Base-by-base conservation (phyloP, 2,888 invertebrate species). In the Polydrusus tereticollis region DNA sequence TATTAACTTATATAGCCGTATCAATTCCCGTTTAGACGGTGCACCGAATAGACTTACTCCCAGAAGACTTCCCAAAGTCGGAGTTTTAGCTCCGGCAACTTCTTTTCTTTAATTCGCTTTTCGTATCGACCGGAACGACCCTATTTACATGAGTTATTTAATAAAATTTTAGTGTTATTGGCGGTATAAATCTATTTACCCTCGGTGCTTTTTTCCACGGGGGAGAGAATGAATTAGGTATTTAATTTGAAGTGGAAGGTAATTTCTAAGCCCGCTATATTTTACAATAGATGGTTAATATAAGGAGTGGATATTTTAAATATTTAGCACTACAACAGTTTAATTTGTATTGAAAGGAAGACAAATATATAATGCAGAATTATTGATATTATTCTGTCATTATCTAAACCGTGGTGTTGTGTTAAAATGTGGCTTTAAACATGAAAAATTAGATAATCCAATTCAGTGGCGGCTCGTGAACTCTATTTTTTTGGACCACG, bases 1-100 rank as follows among this genome's bases (percentile, higher is more conserved):
- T 84, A 85, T 85, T 85, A 85, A 85, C 84, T 85, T 85, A 84
- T 84, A 85, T 85, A 83, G 84, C 84, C 81, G 84, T 85, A 85
- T 85, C 85, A 85, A 85, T 85, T 85, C 83, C 81, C 79, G 80
- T 78, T 80, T 80, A 77, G 72, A 77, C 52, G 29, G 77, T 74
- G 63, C 58, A 60, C 20, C 60, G 23, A 43, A 43, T 43, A 43
- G 21, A 74, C 73, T 72, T 75, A 78, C 76, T 80, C 78, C 77
- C 78, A 74, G 76, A 80, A 77, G 81, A 80, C 78, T 77, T 77
- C 73, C 70, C 76, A 78, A 80, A 80, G 75, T 41, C 20, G 76
- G 72, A 79, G 78, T 80, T 81, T 79, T 78, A 80, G 80, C 80
- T 82, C 45, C 29, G 74, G 76, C 74, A 78, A 79, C 78, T 80